A percentile compares a stretch with the other conserved stretches of the same genome.
Conservation (phyloP, 2,888 invertebrate species). For the Drosophila siamana region DNA sequence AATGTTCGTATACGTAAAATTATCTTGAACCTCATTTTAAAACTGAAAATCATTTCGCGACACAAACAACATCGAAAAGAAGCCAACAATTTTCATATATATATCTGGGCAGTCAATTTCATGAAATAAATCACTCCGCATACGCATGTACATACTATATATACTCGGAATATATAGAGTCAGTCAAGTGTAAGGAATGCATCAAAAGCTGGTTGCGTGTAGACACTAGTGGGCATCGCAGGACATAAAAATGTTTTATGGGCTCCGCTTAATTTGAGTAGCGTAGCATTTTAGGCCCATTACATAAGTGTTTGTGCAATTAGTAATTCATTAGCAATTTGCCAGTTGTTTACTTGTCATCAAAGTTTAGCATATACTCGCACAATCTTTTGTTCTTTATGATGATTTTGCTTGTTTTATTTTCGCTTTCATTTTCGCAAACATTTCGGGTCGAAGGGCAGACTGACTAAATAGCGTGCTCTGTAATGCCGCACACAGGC, state of each 20-base stretch:
- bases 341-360: slow-evolving; percentile 40
- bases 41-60: no score
- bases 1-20: no score
- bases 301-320: slow-evolving; percentile 70
- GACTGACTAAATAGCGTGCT: no score
- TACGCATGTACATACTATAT: no score
- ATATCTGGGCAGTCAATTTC: no score
- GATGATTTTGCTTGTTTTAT: slow-evolving; percentile 27
- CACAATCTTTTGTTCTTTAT: slow-evolving; percentile 8
- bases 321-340: slow-evolving; percentile 66
- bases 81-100: no score
- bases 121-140: no score
- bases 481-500: no score
- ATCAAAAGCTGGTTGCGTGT: neutral
- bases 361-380: slow-evolving; percentile 12
- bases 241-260: slow-evolving; percentile 60
- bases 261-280: slow-evolving; percentile 53
- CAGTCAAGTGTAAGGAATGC: no score
- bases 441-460: slow-evolving; percentile 13
- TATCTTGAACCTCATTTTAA: no score
- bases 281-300: slow-evolving; percentile 43
- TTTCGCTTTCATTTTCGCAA: slow-evolving; percentile 26
- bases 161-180: no score
- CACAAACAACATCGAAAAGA: no score
- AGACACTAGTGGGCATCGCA: neutral